These are phyloP conservation scores for Champsocephalus gunnari DNA, from an alignment of 2,797 vertebrate species.

Conservation along the genomic window DNA sequence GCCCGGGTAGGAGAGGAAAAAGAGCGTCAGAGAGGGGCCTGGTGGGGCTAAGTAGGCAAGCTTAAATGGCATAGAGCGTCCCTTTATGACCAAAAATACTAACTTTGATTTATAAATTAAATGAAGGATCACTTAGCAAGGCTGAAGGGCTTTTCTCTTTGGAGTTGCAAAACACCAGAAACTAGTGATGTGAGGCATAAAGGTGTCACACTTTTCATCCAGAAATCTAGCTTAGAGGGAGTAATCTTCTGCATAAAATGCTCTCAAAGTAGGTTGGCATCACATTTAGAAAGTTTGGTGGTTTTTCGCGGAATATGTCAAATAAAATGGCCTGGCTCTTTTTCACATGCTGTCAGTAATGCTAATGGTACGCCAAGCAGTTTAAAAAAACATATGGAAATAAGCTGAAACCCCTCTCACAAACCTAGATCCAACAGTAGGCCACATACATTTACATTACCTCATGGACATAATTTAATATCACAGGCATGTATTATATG, in stretches of 20 bases:
- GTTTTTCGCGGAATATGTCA: conserved; percentile 21
- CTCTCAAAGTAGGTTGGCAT: conserved; percentile 31
- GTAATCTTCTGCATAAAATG: conserved; percentile 26
- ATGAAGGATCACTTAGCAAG: conserved; percentile 38
- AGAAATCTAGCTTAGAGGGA: conserved; percentile 28
- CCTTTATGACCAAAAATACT: conserved; percentile 62
- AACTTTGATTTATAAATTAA: conserved; percentile 51
- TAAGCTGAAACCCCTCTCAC: no score
- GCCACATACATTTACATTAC: conserved; percentile 20
- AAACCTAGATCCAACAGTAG: conserved; percentile 22
- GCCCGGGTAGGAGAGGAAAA: conserved; percentile 53
- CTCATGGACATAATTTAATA: conserved; percentile 5
- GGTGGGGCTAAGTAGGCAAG: conserved; percentile 16
- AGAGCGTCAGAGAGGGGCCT: conserved; percentile 55
- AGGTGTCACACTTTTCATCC: conserved; percentile 17
- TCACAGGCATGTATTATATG: conserved; percentile 11
- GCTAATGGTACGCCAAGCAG: neutral
- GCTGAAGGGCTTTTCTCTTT: conserved; percentile 35
- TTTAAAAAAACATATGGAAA: neutral
- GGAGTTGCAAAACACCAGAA: conserved; percentile 34
- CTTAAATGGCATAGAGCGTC: conserved; percentile 53
- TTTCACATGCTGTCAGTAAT: conserved; percentile 15
- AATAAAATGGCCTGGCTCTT: conserved; percentile 40
- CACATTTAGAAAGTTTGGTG: conserved; percentile 7
- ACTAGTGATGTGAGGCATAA: conserved; percentile 41